These are phyloP conservation scores for Acipenser ruthenus DNA, from an alignment of 2,797 vertebrate genomes.

Conservation along the genomic window DNA sequence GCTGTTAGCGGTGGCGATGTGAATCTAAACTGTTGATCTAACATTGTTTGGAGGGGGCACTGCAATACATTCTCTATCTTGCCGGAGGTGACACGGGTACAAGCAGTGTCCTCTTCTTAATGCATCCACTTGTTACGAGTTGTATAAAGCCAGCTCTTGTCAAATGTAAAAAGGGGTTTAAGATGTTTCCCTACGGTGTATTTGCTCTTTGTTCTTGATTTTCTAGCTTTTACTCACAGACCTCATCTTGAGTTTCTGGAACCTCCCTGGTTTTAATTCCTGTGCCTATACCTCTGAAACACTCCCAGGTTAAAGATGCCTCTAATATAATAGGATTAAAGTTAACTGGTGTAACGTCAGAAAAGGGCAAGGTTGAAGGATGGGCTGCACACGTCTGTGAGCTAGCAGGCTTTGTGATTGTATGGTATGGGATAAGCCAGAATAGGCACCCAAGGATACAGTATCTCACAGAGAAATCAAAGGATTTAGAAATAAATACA, in stretches of 20 bases:
- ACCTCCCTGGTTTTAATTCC: neutral
- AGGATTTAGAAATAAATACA: no score
- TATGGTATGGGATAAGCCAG: no score
- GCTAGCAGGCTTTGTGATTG: no score
- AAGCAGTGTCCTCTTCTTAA: neutral
- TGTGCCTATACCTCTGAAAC: neutral
- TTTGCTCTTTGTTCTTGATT: neutral
- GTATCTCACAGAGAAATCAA: no score
- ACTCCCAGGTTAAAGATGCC: neutral
- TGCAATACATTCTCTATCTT: constrained; percentile 29
- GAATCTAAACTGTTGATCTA: constrained; percentile 28
- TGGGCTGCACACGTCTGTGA: neutral
- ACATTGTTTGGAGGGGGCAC: constrained; percentile 18
- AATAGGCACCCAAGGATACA: no score
- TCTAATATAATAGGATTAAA: constrained; percentile 4
- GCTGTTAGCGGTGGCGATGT: constrained; percentile 22
- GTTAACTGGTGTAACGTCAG: neutral
- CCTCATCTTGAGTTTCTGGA: neutral
- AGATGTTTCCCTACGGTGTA: no score
- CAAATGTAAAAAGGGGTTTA: no score
- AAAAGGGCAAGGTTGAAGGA: neutral
- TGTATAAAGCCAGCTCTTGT: neutral
- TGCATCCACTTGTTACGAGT: neutral
- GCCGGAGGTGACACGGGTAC: constrained; percentile 24
- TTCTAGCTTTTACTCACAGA: no score